Evolutionary conservation across 2,113 vertebrate genomes (phyloP), one percentile per base, ranked within the genome.

Genomic region (Heloderma charlesbogerti): DNA sequence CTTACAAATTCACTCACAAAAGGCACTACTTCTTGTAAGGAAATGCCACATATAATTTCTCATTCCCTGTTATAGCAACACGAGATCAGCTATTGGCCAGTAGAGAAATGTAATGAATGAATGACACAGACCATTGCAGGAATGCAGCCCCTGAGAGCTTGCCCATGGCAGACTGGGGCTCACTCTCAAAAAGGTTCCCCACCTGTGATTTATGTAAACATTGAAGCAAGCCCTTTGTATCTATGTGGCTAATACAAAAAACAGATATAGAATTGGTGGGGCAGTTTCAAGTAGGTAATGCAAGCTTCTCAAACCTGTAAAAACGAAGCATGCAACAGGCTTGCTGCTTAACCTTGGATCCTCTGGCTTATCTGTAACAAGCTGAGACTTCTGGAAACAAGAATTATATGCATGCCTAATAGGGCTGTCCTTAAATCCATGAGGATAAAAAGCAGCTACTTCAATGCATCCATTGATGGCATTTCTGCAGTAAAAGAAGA

Each of bases 401-500:
- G 45, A 29, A 22, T 87, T 16, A 57, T 82, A 37, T 69, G 37
- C 34, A 88, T 78, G 87, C 40, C 27, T 67, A 66, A 45, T 48
- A 5, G 63, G 63, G 34, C 4, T 8, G 4, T 18, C n/a, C 37
- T 54, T 91, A 93, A 31, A 69, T 48, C 31, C 16, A 1, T 1
- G 89, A 88, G 74, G 85, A 85, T 10, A 16, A 72, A n/a, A 48
- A 34, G 34, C 15, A 5, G 57, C 31, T 60, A 51, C 8, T 51
- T 91, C 54, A 57, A 90, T 34, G 13, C 45, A 71, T 48, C 8
- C 31, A 81, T 45, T 72, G 77, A 34, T 51, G 91, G 84, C 22
- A 90, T 91, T 91, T 90, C 87, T 72, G 54, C 13, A 92, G 43
- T 63, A 84, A 12, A 75, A 4, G 25, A n/a, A 20, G 51, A 27